Conservation (phyloP, 2,888 invertebrate species). For the Apodemia hepburni region DNA sequence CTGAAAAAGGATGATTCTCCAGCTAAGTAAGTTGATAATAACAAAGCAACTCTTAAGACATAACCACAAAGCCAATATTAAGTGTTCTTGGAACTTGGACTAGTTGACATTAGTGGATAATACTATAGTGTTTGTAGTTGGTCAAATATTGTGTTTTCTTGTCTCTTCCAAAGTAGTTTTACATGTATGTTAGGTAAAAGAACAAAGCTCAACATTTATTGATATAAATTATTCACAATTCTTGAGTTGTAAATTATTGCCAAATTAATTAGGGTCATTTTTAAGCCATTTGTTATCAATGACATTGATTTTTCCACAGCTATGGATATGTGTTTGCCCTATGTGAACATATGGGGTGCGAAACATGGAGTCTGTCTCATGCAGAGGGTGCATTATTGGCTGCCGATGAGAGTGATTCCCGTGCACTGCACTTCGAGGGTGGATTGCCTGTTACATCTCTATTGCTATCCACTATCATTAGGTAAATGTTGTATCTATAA, state of each 20-base stretch:
- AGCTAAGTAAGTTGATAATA: constrained; percentile 79
- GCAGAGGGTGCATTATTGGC: constrained; percentile 96
- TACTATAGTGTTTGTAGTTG: too few relatives aligned
- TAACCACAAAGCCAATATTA: neutral
- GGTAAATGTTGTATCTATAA: constrained; percentile 42
- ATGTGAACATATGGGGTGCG: constrained; percentile 86
- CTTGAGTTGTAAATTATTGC: too few relatives aligned
- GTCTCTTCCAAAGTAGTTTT: too few relatives aligned
- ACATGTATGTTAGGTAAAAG: too few relatives aligned
- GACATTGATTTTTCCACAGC: constrained; percentile 58
- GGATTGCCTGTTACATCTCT: constrained; percentile 89
- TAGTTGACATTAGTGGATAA: too few relatives aligned
- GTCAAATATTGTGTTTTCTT: too few relatives aligned
- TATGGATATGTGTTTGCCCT: constrained; percentile 92
- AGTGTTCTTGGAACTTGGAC: neutral
- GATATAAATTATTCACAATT: too few relatives aligned
- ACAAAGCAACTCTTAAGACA: neutral
- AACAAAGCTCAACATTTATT: too few relatives aligned
- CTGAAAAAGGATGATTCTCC: constrained; percentile 93
- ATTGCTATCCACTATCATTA: constrained; percentile 78
- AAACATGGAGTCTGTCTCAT: constrained; percentile 82
- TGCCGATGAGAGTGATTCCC: constrained; percentile 96
- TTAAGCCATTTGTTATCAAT: constrained; percentile 18
- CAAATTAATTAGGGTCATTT: neutral
- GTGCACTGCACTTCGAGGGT: constrained; percentile 94